Percentiles rank a stretch among this genome's conserved stretches.
phyloP scores from a whole-genome alignment of 2,797 vertebrate species.

The Megaceryle alcyon region DNA sequence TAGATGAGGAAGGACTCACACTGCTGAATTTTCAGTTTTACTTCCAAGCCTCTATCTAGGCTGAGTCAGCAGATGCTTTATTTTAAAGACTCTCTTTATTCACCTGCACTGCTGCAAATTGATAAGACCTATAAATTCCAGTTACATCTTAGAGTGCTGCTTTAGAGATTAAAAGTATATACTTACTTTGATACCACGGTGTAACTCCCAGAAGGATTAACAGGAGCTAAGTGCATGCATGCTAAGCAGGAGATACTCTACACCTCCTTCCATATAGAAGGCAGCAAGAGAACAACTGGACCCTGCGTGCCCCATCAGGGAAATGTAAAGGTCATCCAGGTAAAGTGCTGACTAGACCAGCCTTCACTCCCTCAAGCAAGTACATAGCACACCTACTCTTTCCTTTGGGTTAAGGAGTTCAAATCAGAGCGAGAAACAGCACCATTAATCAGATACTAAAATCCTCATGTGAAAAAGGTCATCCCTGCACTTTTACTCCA shows the following conservation, averaged over 20 bases:
- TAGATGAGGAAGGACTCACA: conserved; percentile 17
- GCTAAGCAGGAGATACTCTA: not conserved
- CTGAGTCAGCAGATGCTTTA: conserved; percentile 60
- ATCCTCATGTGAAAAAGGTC: not conserved
- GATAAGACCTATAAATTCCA: conserved; percentile 42
- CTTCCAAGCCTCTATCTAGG: conserved; percentile 16
- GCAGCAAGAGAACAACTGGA: not conserved
- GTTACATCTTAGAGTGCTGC: conserved; percentile 2
- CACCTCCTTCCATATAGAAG: not conserved
- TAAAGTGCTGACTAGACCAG: not conserved
- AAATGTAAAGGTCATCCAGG: not conserved
- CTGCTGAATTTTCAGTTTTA: conserved; percentile 67
- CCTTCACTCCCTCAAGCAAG: not conserved
- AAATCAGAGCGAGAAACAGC: not conserved
- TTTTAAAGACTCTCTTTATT: conserved; percentile 66
- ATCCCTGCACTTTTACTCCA: not conserved
- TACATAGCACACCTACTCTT: not conserved
- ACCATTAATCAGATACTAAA: not conserved
- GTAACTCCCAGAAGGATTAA: conserved; percentile 6
- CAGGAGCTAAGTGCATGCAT: not conserved
- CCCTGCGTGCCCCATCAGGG: not conserved
- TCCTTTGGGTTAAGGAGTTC: not conserved
- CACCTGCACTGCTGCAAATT: conserved; percentile 39
- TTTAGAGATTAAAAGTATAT: conserved; percentile 49
- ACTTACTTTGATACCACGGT: conserved; percentile 21